phyloP scores from a whole-genome alignment of 2,113 vertebrate genomes.

The Lucifuga dentata region DNA sequence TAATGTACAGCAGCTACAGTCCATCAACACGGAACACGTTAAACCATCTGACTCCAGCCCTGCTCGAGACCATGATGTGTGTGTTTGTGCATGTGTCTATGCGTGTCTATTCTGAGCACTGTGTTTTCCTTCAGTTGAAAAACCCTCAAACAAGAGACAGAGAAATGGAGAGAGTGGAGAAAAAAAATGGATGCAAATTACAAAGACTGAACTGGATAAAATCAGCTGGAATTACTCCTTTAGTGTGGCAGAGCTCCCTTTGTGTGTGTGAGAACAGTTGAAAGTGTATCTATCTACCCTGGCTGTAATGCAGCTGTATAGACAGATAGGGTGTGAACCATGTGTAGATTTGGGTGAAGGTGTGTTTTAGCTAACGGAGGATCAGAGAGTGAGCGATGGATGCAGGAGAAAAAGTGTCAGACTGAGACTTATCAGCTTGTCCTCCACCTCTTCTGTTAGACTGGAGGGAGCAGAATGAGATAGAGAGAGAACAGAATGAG shows the following conservation, averaged over 20 bases:
- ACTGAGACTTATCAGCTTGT: slow-evolving; percentile 62
- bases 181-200: slow-evolving; percentile 67
- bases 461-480: slow-evolving; percentile 33
- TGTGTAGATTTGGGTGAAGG: slow-evolving; percentile 19
- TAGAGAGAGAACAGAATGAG: slow-evolving; percentile 13
- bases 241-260: slow-evolving; percentile 44
- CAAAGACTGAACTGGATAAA: slow-evolving; percentile 56
- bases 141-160: slow-evolving; percentile 39
- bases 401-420: slow-evolving; percentile 43
- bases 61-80: slow-evolving; percentile 48
- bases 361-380: slow-evolving; percentile 42
- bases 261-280: slow-evolving; percentile 60
- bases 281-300: slow-evolving; percentile 42
- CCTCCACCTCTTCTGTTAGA: slow-evolving; percentile 54
- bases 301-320: slow-evolving; percentile 31
- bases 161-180: slow-evolving; percentile 18
- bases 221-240: slow-evolving; percentile 63
- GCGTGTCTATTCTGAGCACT: slow-evolving; percentile 43
- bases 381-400: slow-evolving; percentile 53
- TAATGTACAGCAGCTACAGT: slow-evolving; percentile 60
- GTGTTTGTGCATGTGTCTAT: slow-evolving; percentile 39
- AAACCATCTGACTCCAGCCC: slow-evolving; percentile 68
- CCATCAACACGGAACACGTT: slow-evolving; percentile 70
- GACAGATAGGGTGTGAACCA: slow-evolving; percentile 31
- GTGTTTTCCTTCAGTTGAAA: slow-evolving; percentile 47